Evolutionary conservation across 2,888 invertebrate genomes (phyloP).

Genomic region (Nomada flava): DNA sequence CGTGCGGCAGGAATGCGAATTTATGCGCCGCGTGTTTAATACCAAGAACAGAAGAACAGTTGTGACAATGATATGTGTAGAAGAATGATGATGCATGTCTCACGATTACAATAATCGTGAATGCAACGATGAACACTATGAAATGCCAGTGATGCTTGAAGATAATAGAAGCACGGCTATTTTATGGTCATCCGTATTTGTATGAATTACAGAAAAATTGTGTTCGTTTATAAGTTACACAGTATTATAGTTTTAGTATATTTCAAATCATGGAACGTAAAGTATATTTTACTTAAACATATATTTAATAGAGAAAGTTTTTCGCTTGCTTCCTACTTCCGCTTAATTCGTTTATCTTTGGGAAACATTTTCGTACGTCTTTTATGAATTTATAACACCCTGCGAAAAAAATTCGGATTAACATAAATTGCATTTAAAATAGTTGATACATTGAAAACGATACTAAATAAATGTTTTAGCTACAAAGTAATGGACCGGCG

Average conservation of each 20-base stretch:
- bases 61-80: not conserved
- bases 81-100: slow-evolving; percentile 30
- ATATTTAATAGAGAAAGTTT: too few species aligned
- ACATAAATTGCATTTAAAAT: not conserved
- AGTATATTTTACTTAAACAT: too few species aligned
- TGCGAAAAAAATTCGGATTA: too few species aligned
- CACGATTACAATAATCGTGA: slow-evolving; percentile 20
- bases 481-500: not conserved
- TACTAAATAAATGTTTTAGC: too few species aligned
- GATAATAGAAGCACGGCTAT: slow-evolving; percentile 22
- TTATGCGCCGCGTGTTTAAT: slow-evolving; percentile 1
- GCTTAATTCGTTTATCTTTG: too few species aligned
- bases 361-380: too few species aligned
- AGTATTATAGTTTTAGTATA: too few species aligned
- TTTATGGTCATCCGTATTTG: not conserved
- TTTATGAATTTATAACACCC: too few species aligned
- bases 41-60: slow-evolving; percentile 13
- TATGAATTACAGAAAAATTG: too few species aligned
- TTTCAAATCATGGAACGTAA: too few species aligned
- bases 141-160: slow-evolving; percentile 5
- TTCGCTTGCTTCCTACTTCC: too few species aligned
- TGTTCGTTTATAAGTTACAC: too few species aligned
- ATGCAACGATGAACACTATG: slow-evolving; percentile 14
- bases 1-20: not conserved
- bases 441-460: not conserved